Percentiles rank a stretch among this genome's conserved stretches.
These are phyloP conservation scores for Podarcis siculus DNA, from an alignment of 2,797 vertebrate species.

Conservation along the genomic window DNA sequence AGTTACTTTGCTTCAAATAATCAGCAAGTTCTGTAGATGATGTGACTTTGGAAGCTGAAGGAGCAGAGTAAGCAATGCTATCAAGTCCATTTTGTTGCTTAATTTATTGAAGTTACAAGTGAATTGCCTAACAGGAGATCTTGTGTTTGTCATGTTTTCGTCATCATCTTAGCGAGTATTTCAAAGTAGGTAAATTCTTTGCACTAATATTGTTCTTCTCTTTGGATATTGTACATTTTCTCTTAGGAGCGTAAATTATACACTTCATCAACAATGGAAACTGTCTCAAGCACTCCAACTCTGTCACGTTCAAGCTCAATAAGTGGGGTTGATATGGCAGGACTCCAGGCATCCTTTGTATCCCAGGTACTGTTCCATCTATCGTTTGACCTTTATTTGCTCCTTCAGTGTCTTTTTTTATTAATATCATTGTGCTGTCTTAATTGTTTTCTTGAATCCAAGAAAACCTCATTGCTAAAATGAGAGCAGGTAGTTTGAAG, in stretches of 20 bases:
- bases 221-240: slow-evolving; percentile 10
- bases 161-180: neutral
- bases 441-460: neutral
- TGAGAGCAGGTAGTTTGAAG: neutral
- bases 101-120: neutral
- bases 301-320: slow-evolving; percentile 96
- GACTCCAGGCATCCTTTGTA: slow-evolving; percentile 85
- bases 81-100: neutral
- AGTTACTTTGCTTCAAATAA: neutral
- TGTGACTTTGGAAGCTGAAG: neutral
- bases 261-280: slow-evolving; percentile 78
- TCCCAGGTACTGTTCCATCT: slow-evolving; percentile 83
- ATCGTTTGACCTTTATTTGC: neutral
- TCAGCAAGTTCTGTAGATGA: neutral
- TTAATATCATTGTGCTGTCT: neutral
- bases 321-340: slow-evolving; percentile 88
- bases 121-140: neutral
- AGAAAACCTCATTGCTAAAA: neutral
- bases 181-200: neutral
- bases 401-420: neutral
- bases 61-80: neutral
- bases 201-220: neutral
- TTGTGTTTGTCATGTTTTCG: neutral
- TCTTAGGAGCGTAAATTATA: slow-evolving; percentile 87
- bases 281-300: slow-evolving; percentile 88